Evolutionary conservation across 2,113 vertebrate species (phyloP), one percentile per base, ranked within the genome.

Genomic region (Gymnobelideus leadbeateri): DNA sequence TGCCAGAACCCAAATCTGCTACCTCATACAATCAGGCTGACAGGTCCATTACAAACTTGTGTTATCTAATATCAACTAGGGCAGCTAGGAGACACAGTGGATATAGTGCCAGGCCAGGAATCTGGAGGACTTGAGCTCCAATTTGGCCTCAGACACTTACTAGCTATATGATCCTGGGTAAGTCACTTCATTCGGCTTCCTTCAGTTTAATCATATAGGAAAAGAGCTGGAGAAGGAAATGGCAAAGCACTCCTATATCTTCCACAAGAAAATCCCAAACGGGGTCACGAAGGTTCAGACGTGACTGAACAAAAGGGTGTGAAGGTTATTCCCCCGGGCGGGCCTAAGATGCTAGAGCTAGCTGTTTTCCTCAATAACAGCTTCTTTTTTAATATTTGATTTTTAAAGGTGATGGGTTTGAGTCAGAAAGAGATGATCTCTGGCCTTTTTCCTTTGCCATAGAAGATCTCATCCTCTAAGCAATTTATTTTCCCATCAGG

Each of bases 361-460:
- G 95, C 47, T 52, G 50, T 31, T 94, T 96, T 91, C 0, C 14
- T 54, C 89, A 91, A 91, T 89, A 51, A 10, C 9, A 46, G 14
- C 14, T 89, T 94, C 90, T 90, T 37, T 26, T 57, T 92, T 51
- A 96, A 93, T 92, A 68, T 55, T 24, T 92, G 90, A 92, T 46
- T 94, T 49, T 68, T 68, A 14, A 5, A 68, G 25, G 37, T 16
- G 31, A 68, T 68, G 31, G 61, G 21, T 92, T 95, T 91, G 93
- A 89, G 8, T 25, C 54, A 90, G 14, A 94, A 46, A 24, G 28
- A 91, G 21, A 92, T 91, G 28, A 31, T 47, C 51, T 91, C 93
- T 92, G 31, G 93, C 91, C 23, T 94, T 9, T 91, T 91, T 96
- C 28, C 93, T 52, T 90, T 90, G 14, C 91, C 84, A 54, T 19